Evolutionary conservation across 1,140 invertebrate species (phyloP), one percentile per base, ranked within the genome.

Genomic region (Rhyzopertha dominica): DNA sequence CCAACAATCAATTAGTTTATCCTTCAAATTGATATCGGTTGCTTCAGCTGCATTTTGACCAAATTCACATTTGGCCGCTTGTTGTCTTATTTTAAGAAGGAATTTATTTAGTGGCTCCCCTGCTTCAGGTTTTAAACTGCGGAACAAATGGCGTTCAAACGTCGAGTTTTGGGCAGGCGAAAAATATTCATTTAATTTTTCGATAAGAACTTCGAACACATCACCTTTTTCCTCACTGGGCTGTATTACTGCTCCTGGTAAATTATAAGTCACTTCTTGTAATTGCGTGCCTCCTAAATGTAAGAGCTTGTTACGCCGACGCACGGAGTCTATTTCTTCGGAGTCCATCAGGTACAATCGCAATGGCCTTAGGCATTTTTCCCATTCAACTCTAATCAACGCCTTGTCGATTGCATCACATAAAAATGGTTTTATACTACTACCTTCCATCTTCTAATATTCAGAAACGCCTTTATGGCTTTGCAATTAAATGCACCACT

Each of bases 101-200:
- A 51, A 63, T 26, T 60, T 49, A 9, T 35, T 42, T 7, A 59
- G 46, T 8, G 8, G 43, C 20, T 47, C 44, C 8, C 30, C 39
- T 5, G 49, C 41, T 26, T 45, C 52, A 37, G 58, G 54, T 12
- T 32, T 39, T 25, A 66, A 25, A 8, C 26, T 25, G 10, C 59
- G 45, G 53, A 66, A 63, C n/a, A 62, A 20, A 23, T 63, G 57
- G 10, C 60, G 44, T 30, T 66, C 61, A 34, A 2, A 23, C 20
- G 17, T 25, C 25, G 5, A 24, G 37, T 39, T 29, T 25, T 25
- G n/a, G n/a, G n/a, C n/a, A n/a, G 25, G 23, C n/a, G 39, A 42
- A 16, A 42, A 42, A 10, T 42, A 20, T 13, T 42, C 22, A 19
- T 18, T n/a, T 16, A 42, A 20, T 42, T 25, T 42, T 10, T 42